Percentiles rank a stretch among this genome's conserved stretches.
Evolutionary conservation across 2,797 vertebrate genomes (phyloP).

Genomic region (Melanotaenia pygmaea): DNA sequence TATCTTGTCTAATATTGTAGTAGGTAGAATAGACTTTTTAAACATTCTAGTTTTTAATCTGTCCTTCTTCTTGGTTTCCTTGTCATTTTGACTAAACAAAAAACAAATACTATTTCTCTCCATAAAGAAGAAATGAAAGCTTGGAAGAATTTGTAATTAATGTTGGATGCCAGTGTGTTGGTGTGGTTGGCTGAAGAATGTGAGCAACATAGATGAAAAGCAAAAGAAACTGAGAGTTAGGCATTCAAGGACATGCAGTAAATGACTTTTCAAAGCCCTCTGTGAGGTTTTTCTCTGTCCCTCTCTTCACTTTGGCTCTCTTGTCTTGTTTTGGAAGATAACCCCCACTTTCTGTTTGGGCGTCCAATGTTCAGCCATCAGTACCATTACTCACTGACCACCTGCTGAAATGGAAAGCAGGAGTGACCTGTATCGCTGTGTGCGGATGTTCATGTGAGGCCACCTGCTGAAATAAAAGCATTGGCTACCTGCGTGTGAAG

Average conservation of each 20-base stretch:
- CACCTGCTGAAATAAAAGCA: constrained; percentile 70
- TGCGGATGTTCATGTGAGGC: constrained; percentile 51
- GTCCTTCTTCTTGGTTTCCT: constrained; percentile 54
- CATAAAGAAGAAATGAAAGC: constrained; percentile 67
- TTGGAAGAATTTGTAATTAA: constrained; percentile 74
- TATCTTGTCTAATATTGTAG: constrained; percentile 61
- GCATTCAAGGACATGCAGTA: constrained; percentile 63
- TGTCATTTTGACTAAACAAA: constrained; percentile 66
- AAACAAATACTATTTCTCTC: constrained; percentile 70
- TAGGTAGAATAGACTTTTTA: constrained; percentile 51
- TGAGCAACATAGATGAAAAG: constrained; percentile 61
- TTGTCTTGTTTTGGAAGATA: constrained; percentile 69
- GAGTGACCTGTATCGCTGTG: constrained; percentile 48
- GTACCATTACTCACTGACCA: constrained; percentile 65
- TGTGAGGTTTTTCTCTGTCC: constrained; percentile 41
- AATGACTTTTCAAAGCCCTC: constrained; percentile 64
- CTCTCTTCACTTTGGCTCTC: constrained; percentile 18
- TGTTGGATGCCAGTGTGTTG: constrained; percentile 47
- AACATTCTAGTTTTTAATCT: constrained; percentile 51
- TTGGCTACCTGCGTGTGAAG: constrained; percentile 47
- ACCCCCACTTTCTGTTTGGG: constrained; percentile 56
- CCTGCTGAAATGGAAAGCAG: constrained; percentile 70
- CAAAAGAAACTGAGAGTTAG: constrained; percentile 51
- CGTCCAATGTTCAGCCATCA: constrained; percentile 65
- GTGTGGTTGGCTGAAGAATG: constrained; percentile 52